Evolutionary conservation across 2,797 vertebrate genomes (phyloP), one percentile per base, ranked within the genome.

Genomic region (Linurgus olivaceus): DNA sequence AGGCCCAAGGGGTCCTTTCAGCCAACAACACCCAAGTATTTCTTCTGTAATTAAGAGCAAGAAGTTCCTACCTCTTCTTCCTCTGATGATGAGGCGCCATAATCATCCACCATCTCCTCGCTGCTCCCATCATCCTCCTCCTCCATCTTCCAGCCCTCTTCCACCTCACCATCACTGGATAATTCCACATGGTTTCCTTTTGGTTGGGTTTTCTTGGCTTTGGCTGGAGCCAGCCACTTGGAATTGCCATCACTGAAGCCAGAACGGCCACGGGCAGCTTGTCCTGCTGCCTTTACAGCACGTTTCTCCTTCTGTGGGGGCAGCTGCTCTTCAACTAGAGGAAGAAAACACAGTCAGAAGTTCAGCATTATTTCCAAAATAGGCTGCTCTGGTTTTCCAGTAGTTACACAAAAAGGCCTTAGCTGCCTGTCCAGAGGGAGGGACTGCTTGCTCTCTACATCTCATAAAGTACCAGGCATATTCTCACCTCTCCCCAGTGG

Each of bases 191-290:
- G 97, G 12, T 94, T 91, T 20, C 96, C 97, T 74, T 68, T 97
- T 11, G 75, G 31, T 0, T 76, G 58, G 76, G 95, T 96, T 81
- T 97, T 98, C 96, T 98, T 98, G 93, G 96, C 97, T 94, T 97
- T 97, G 40, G 97, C 97, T 14, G 97, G 98, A 93, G 93, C 97
- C 93, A 99, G 94, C 96, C 96, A 98, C 84, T 97, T 96, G 21
- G 98, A 97, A 25, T 98, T 98, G 19, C 93, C 93, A 58, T 97
- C 96, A 3, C 82, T 97, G 90, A 97, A 91, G 57, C 93, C 95
- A 48, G 88, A 9, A 10, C 0, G 8, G 51, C 74, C 77, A 52
- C 17, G 72, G 83, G 88, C 68, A 18, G 26, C n/a, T 37, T 74
- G 89, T 58, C 63, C 42, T 68, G n/a, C 35, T 80, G 57, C 37